These are phyloP conservation scores for Erpornis zantholeuca DNA, from an alignment of 2,113 vertebrate species.

Conservation along the genomic window DNA sequence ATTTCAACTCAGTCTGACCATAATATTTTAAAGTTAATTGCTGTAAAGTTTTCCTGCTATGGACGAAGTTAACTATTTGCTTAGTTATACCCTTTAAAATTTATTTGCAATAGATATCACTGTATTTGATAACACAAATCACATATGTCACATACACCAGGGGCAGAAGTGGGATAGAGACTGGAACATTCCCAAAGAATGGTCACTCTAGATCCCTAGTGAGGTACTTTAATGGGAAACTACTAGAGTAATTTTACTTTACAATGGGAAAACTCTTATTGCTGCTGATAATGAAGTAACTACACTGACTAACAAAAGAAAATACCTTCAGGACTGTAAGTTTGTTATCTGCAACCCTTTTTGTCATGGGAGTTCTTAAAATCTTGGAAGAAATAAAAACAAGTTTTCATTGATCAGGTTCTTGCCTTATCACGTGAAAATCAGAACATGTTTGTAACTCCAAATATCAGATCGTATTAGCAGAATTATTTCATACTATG, in stretches of 20 bases:
- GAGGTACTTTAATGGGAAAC: background rate
- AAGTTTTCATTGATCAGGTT: background rate
- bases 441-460: background rate
- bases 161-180: background rate
- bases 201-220: background rate
- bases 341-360: slow-evolving; percentile 8
- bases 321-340: background rate
- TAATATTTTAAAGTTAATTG: background rate
- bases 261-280: background rate
- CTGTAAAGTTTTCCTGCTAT: background rate
- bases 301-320: background rate
- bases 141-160: background rate
- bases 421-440: background rate
- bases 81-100: background rate
- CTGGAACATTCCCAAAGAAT: background rate
- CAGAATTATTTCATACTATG: background rate
- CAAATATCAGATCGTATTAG: background rate
- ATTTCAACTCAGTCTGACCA: background rate
- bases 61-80: background rate
- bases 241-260: background rate
- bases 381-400: slow-evolving; percentile 5
- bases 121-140: background rate
- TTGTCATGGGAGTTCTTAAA: background rate
- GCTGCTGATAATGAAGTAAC: background rate
- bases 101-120: background rate